These are phyloP conservation scores for Phania funesta DNA, from an alignment of 2,888 invertebrate species.

Conservation along the genomic window DNA sequence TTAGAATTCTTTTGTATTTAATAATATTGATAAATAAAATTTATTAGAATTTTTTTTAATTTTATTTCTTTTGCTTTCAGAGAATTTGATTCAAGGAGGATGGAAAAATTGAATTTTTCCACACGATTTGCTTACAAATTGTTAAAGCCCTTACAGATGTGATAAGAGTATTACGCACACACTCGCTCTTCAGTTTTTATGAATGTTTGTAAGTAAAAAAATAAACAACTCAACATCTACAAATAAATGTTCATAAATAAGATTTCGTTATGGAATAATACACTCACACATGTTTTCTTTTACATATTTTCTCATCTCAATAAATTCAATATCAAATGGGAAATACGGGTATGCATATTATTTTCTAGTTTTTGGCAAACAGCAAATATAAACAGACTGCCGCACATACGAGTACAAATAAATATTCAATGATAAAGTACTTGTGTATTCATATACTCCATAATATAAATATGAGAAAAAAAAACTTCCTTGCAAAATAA, in stretches of 20 bases:
- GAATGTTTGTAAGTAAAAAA: not conserved
- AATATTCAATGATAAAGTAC: constrained; percentile 54
- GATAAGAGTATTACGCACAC: constrained; percentile 12
- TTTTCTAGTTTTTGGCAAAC: constrained; percentile 20
- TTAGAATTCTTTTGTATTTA: too few relatives aligned
- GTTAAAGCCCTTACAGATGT: constrained; percentile 53
- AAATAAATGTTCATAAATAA: constrained; percentile 9
- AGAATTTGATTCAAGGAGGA: constrained; percentile 30
- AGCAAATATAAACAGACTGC: constrained; percentile 29
- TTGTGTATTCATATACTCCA: constrained; percentile 39
- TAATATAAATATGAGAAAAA: constrained; percentile 6
- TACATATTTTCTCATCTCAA: not conserved
- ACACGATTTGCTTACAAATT: constrained; percentile 62
- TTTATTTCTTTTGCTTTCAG: not conserved
- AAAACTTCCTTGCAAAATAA: not conserved
- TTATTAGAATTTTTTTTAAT: not conserved
- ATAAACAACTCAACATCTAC: constrained; percentile 29
- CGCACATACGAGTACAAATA: constrained; percentile 37
- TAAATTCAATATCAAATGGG: constrained; percentile 21
- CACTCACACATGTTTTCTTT: not conserved
- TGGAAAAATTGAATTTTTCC: constrained; percentile 52
- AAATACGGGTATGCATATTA: constrained; percentile 16
- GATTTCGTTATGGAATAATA: constrained; percentile 28
- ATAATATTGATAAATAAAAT: not conserved
- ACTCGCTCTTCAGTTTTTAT: not conserved